Evolutionary conservation across 2,888 invertebrate genomes (phyloP).

Genomic region (Conops quadrifasciatus): DNA sequence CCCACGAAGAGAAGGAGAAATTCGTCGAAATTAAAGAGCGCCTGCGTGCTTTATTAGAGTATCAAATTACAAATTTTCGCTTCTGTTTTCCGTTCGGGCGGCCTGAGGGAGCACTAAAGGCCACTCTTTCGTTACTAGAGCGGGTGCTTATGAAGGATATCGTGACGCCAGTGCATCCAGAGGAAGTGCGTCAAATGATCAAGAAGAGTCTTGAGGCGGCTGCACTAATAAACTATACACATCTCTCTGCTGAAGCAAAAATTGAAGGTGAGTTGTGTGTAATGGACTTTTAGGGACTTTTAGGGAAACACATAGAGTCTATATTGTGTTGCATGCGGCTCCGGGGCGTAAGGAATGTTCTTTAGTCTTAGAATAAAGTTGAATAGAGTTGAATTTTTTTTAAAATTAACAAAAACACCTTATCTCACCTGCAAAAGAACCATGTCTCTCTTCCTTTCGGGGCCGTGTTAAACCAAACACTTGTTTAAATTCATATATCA

Average conservation of each 20-base stretch:
- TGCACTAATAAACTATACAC: conserved; percentile 95
- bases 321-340: too few species aligned
- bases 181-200: conserved; percentile 95
- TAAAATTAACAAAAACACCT: background rate
- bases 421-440: too few species aligned
- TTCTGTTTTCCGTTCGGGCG: conserved; percentile 99
- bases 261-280: conserved; percentile 91
- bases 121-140: conserved; percentile 94
- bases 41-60: conserved; percentile 88
- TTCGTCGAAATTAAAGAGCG: conserved; percentile 98
- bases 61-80: conserved; percentile 99
- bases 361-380: too few species aligned
- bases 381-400: too few species aligned
- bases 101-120: conserved; percentile 97
- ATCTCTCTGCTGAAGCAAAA: conserved; percentile 95
- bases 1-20: conserved; percentile 96
- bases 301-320: too few species aligned
- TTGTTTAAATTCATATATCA: too few species aligned
- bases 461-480: too few species aligned
- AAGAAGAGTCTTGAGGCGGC: conserved; percentile 98
- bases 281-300: too few species aligned
- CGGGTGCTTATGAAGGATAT: conserved; percentile 99
- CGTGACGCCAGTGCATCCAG: conserved; percentile 93
- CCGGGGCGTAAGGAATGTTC: too few species aligned
- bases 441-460: too few species aligned